These are phyloP conservation scores for Eupithecia insigniata DNA, from an alignment of 2,888 invertebrate species.

Conservation along the genomic window DNA sequence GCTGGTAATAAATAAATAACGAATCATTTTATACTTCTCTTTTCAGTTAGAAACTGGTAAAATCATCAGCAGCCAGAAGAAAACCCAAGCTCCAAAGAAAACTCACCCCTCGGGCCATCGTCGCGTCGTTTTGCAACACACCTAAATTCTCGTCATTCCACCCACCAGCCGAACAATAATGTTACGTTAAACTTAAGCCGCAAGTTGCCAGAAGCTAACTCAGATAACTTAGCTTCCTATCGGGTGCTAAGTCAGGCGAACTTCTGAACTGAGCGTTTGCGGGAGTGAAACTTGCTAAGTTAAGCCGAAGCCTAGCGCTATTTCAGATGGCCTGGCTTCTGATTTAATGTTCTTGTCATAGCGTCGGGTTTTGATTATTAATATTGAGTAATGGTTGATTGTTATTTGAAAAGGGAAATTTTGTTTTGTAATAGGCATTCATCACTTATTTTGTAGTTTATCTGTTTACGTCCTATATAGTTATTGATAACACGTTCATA, in stretches of 20 bases:
- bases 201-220: constrained; percentile 71
- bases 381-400: not conserved
- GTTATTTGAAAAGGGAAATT: not conserved
- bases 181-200: constrained; percentile 70
- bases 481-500: not conserved
- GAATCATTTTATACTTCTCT: not conserved
- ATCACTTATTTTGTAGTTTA: not conserved
- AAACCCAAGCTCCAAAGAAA: no score
- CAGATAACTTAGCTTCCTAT: constrained; percentile 74
- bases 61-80: not conserved
- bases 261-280: constrained; percentile 71
- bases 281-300: constrained; percentile 63
- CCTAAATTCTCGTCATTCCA: constrained; percentile 7
- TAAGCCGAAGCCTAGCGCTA: constrained; percentile 52
- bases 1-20: not conserved
- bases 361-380: constrained; percentile 10
- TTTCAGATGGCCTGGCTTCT: constrained; percentile 33
- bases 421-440: not conserved
- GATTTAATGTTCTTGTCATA: constrained; percentile 30
- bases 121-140: constrained; percentile 9
- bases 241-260: constrained; percentile 77
- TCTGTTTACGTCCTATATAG: not conserved
- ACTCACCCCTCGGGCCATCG: no score
- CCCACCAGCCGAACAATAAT: constrained; percentile 63
- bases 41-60: not conserved